A percentile compares a stretch with the other conserved stretches of the same genome.
Conservation (phyloP, 35 echinoderm and acorn worm species). For the Anneissia japonica region DNA sequence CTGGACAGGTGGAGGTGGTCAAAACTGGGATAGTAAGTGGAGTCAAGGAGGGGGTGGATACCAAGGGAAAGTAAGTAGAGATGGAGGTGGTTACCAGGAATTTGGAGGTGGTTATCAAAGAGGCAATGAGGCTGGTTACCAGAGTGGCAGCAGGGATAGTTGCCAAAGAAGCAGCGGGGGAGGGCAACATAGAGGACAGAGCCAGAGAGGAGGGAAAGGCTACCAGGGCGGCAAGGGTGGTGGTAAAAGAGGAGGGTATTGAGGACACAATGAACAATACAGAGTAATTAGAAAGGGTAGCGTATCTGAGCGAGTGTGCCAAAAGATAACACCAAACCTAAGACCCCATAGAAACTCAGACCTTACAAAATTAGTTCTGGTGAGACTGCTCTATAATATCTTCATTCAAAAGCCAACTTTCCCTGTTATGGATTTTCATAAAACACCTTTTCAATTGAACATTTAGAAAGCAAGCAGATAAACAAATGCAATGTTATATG, state of each 20-base stretch:
- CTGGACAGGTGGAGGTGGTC: neutral
- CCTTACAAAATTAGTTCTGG: no score
- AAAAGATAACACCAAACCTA: no score
- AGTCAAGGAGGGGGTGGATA: neutral
- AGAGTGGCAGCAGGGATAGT: neutral
- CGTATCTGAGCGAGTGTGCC: no score
- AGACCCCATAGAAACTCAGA: no score
- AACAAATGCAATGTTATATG: no score
- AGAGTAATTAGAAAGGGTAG: no score
- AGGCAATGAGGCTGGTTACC: neutral
- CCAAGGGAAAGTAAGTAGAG: neutral
- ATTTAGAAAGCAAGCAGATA: no score
- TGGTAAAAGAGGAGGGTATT: neutral
- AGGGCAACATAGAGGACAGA: neutral
- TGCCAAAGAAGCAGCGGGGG: conserved; percentile 5
- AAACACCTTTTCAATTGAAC: no score
- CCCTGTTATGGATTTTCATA: no score
- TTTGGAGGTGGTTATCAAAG: neutral
- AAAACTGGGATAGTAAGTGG: neutral
- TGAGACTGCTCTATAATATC: no score
- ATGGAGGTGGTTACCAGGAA: neutral
- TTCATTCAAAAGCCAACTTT: no score
- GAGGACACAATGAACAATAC: no score
- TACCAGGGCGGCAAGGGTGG: neutral
- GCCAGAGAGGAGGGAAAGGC: neutral